phyloP scores from a whole-genome alignment of 2,797 vertebrate genomes.

The Scolopax bukidnonensis region DNA sequence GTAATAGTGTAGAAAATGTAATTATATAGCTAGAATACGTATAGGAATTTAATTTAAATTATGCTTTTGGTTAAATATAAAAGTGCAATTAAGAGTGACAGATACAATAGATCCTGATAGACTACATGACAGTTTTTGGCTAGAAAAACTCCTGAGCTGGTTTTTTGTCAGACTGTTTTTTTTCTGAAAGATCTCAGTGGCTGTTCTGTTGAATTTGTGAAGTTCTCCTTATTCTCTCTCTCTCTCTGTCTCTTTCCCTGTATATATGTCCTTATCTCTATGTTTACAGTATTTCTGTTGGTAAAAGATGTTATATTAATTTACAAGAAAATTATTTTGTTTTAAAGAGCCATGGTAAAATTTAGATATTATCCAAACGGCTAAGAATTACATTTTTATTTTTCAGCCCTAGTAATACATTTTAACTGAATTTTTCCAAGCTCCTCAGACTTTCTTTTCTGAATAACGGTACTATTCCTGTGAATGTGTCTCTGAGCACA shows the following conservation, averaged over 20 bases:
- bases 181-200: neutral
- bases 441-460: neutral
- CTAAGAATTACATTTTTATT: neutral
- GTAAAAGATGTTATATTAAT: neutral
- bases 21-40: neutral
- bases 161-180: neutral
- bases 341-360: neutral
- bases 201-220: neutral
- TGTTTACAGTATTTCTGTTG: neutral
- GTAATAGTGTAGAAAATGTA: neutral
- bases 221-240: neutral
- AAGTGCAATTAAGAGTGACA: conserved; percentile 1
- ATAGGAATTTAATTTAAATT: conserved; percentile 24
- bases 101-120: neutral
- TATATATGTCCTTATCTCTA: neutral
- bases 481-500: neutral
- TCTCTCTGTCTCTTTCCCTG: neutral
- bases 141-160: neutral
- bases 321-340: neutral
- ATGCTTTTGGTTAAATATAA: conserved; percentile 16
- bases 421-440: neutral
- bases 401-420: neutral
- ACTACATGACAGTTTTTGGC: conserved; percentile 3
- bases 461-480: neutral
- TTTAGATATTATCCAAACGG: neutral